These are phyloP conservation scores for Antrozous pallidus DNA, from an alignment of 2,797 vertebrate genomes.

Conservation along the genomic window DNA sequence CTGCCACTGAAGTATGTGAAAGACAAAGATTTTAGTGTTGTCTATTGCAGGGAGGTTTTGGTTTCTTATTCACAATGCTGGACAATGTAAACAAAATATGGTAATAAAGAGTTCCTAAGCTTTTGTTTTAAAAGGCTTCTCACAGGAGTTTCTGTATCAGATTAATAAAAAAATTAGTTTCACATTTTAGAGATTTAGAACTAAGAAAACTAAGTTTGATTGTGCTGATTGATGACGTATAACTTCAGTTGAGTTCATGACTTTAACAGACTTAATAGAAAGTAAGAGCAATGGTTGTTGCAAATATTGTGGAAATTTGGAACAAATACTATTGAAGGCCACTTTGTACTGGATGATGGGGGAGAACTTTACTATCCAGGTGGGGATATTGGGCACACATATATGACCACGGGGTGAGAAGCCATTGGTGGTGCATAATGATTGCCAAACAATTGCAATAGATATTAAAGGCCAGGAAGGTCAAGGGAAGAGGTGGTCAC, in stretches of 20 bases:
- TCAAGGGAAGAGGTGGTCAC: neutral
- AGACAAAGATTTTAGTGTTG: neutral
- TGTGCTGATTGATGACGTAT: neutral
- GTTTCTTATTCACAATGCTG: neutral
- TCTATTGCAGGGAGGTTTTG: neutral
- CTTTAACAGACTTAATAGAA: neutral
- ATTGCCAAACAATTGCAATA: neutral
- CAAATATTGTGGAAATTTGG: neutral
- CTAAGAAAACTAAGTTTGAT: neutral
- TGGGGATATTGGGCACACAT: neutral
- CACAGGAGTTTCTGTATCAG: neutral
- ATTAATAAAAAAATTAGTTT: neutral
- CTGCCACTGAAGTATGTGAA: neutral
- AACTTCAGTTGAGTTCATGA: neutral
- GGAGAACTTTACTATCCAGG: neutral
- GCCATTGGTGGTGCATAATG: neutral
- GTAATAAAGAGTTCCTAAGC: neutral
- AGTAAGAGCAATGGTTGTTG: neutral
- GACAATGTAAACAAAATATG: neutral
- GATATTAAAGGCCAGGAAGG: neutral
- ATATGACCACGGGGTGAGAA: neutral
- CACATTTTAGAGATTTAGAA: neutral
- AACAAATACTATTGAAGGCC: neutral
- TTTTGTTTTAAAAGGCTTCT: neutral
- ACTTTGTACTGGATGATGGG: neutral